Evolutionary conservation across 1,140 invertebrate genomes (phyloP), one percentile per base, ranked within the genome.

Genomic region (Atta colombica): DNA sequence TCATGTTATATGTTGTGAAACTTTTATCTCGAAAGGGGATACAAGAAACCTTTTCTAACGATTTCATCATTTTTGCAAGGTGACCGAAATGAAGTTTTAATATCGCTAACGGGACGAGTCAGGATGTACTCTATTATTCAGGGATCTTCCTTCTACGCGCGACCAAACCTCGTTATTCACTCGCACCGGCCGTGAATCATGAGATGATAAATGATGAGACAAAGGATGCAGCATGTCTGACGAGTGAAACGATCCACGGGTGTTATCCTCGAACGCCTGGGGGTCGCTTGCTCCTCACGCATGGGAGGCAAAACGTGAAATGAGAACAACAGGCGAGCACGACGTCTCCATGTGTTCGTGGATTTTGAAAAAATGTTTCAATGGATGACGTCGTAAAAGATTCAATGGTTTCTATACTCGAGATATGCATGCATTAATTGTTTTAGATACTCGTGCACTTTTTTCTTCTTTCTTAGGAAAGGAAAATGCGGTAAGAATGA

Each of bases 151-250:
- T 3, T 21, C 39, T 58, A n/a, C 14, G 28, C 72, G 87, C 72
- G 82, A 88, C 81, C 61, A 49, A 80, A 45, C 16, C 49, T 51
- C 58, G 53, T 81, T 69, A 80, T 28, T 82, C 77, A 84, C 88
- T 90, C 88, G 89, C 89, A 90, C 88, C 89, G 75, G 81, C 61
- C 80, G 39, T 58, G 58, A 45, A 53, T 81, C 68, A 88, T 87
- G 87, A 88, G 87, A 91, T 90, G 89, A 91, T 72, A 72, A 88
- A 92, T 89, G 90, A 92, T 88, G 86, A 90, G 86, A 87, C 82
- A 90, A 80, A 72, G 87, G 91, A 91, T 92, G 91, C 91, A 91
- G 90, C 87, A 87, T 86, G 72, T 88, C 68, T 88, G 71, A 87
- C 60, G 86, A 86, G 65, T 49, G 31, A 65, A 88, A 87, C 77